Conservation (phyloP, 2,888 invertebrate species). For the Epinotia nisella region DNA sequence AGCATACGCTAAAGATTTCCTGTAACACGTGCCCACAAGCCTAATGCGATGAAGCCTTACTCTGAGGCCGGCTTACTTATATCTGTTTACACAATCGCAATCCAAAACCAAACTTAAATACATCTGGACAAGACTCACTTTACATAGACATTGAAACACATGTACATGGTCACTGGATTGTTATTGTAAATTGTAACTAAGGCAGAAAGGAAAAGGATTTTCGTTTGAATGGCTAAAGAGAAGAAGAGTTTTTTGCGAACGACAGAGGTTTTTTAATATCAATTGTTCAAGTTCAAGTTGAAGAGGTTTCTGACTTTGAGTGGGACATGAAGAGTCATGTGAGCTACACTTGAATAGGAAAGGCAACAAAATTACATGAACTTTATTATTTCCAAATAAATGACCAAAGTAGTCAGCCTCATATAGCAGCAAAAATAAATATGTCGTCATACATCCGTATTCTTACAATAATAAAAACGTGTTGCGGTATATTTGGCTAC, state of each 20-base stretch:
- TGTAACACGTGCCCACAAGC: conserved; percentile 54
- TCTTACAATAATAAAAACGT: too few species aligned
- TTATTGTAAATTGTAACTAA: conserved; percentile 14
- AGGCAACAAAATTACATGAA: background rate
- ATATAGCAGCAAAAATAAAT: too few species aligned
- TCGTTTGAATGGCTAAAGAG: background rate
- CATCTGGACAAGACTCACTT: conserved; percentile 9
- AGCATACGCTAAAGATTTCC: conserved; percentile 59
- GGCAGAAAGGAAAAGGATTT: conserved; percentile 11
- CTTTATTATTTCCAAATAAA: too few species aligned
- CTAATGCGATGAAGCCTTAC: conserved; percentile 74
- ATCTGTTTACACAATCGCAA: conserved; percentile 49
- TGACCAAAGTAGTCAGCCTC: too few species aligned
- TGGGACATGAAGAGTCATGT: background rate
- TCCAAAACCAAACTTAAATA: conserved; percentile 2
- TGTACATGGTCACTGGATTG: conserved; percentile 17
- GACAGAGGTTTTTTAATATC: conserved; percentile 48
- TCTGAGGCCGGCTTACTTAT: conserved; percentile 58
- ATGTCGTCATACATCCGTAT: too few species aligned
- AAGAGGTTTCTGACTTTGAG: conserved; percentile 44
- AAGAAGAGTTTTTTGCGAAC: conserved; percentile 30
- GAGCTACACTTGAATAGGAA: background rate
- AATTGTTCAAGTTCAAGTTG: conserved; percentile 57
- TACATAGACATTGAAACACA: background rate
- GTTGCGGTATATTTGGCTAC: too few species aligned